Percentiles rank a stretch among this genome's conserved stretches.
These are phyloP conservation scores for Linnaemya tessellans DNA, from an alignment of 2,888 invertebrate genomes.

Conservation along the genomic window DNA sequence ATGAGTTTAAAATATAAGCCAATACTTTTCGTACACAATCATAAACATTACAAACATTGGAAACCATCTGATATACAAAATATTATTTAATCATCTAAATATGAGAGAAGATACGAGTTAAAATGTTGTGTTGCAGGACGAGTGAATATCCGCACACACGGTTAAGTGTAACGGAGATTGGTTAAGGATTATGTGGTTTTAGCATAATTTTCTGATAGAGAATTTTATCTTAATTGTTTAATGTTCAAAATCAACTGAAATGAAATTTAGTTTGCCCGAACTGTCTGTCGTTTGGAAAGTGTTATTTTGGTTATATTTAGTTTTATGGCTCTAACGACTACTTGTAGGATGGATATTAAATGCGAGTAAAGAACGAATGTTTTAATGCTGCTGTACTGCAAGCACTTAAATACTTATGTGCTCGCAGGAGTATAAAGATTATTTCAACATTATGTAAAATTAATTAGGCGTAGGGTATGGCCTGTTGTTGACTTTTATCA, in stretches of 20 bases:
- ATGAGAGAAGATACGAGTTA: not conserved
- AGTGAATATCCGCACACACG: not conserved
- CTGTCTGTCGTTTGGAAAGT: not conserved
- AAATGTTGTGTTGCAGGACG: not conserved
- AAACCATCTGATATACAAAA: not conserved
- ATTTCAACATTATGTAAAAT: slow-evolving; percentile 45
- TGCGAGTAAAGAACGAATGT: slow-evolving; percentile 4
- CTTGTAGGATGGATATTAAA: not conserved
- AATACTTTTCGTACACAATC: not conserved
- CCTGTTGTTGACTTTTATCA: slow-evolving; percentile 37
- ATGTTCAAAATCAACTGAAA: slow-evolving; percentile 62
- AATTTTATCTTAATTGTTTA: slow-evolving; percentile 67
- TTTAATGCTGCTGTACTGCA: slow-evolving; percentile 55
- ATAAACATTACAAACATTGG: not conserved
- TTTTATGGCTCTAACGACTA: not conserved
- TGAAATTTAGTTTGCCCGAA: slow-evolving; percentile 36
- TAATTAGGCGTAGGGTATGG: slow-evolving; percentile 35
- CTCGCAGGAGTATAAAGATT: not conserved
- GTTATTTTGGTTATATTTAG: not conserved
- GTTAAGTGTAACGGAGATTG: slow-evolving; percentile 52
- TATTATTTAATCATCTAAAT: slow-evolving; percentile 4
- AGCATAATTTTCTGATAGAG: slow-evolving; percentile 64
- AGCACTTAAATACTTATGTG: not conserved
- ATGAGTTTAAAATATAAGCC: not conserved
- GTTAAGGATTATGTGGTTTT: slow-evolving; percentile 62